Percentiles rank a stretch among this genome's conserved stretches.
Conservation (phyloP, 2,888 invertebrate genomes). For the Tetranychus piercei region DNA sequence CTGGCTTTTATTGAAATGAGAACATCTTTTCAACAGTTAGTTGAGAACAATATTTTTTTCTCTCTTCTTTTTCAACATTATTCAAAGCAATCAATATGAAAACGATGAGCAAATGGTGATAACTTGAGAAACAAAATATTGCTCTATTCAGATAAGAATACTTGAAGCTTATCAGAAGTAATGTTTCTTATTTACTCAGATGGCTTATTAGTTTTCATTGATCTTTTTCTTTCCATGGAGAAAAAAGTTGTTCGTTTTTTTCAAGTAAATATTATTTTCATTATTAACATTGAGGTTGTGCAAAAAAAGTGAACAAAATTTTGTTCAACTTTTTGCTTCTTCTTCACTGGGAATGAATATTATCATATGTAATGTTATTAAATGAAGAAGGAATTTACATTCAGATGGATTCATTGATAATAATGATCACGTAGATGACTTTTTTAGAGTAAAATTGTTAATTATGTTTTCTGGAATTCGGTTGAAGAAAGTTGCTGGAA, state of each 20-base stretch:
- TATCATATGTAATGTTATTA: neutral
- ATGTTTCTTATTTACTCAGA: neutral
- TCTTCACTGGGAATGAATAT: neutral
- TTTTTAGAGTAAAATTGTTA: neutral
- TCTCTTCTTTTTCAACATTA: too few species aligned
- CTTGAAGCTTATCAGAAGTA: too few species aligned
- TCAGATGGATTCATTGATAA: neutral
- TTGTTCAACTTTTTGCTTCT: neutral
- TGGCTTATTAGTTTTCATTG: neutral
- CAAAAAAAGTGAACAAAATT: neutral
- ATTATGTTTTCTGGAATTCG: neutral
- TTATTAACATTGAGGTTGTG: too few species aligned
- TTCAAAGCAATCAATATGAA: too few species aligned
- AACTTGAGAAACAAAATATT: too few species aligned
- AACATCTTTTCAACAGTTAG: too few species aligned
- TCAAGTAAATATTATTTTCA: neutral
- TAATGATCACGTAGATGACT: neutral
- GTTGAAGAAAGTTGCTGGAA: neutral
- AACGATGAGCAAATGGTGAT: too few species aligned
- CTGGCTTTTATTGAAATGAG: too few species aligned
- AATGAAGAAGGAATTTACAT: neutral
- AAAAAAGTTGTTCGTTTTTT: neutral
- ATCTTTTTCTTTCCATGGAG: neutral
- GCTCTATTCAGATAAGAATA: too few species aligned
- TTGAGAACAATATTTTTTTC: too few species aligned